Evolutionary conservation across 1,140 invertebrate species (phyloP).

Genomic region (Phymastichus coffea): DNA sequence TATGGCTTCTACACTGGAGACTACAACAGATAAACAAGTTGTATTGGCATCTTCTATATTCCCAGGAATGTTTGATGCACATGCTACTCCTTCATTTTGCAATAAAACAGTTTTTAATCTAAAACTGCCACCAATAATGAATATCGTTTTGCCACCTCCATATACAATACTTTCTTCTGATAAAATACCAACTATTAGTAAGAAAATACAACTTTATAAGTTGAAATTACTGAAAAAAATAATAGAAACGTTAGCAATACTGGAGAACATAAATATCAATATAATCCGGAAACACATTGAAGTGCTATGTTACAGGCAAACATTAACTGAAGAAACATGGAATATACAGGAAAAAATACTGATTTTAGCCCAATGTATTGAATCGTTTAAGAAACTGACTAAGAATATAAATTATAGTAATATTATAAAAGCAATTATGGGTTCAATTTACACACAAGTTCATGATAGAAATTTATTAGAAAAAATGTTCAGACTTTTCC

Average conservation of each 20-base stretch:
- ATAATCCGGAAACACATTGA: background rate
- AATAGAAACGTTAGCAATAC: background rate
- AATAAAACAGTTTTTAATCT: conserved; percentile 1
- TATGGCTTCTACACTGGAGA: too few species aligned
- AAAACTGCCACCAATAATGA: background rate
- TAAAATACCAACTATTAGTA: background rate
- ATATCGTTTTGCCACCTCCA: background rate
- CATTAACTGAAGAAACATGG: conserved; percentile 1
- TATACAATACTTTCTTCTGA: too few species aligned
- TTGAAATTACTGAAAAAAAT: background rate
- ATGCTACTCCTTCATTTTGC: background rate
- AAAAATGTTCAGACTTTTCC: too few species aligned
- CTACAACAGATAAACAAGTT: too few species aligned
- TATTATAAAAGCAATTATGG: background rate
- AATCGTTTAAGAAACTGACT: conserved; percentile 20
- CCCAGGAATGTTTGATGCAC: background rate
- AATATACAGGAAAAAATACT: conserved; percentile 22
- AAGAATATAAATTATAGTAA: background rate
- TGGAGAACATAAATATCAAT: background rate
- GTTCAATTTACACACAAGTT: too few species aligned
- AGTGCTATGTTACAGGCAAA: too few species aligned
- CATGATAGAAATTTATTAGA: too few species aligned
- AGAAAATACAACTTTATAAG: background rate
- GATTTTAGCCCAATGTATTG: conserved; percentile 21
- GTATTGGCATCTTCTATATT: conserved; percentile 2